Evolutionary conservation across 2,888 invertebrate species (phyloP), one percentile per base, ranked within the genome.

Genomic region (Eristalinus aeneus): DNA sequence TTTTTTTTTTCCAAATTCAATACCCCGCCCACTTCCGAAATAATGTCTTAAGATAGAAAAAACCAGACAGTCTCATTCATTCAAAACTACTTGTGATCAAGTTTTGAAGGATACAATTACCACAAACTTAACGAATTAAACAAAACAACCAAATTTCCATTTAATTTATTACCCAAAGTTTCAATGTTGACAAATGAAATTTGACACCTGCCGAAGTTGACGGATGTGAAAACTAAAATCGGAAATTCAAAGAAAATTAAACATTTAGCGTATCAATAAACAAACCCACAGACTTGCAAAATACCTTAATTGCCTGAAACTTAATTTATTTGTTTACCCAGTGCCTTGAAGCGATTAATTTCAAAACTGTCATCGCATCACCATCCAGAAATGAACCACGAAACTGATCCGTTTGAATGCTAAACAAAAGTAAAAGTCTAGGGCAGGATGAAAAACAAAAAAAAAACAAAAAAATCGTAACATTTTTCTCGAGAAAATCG

Each of bases 401-500:
- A 34, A 34, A 1, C 34, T 34, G 34, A 1, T 34, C 34, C 34
- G 34, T 34, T 34, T 10, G 3, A 1, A 8, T 6, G 8, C 34
- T 4, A 34, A 34, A 34, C 10, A 34, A 34, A 16, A 46, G 46
- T 46, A 46, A 46, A 16, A 46, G 46, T 46, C 5, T 27, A 5
- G 5, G 5, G 27, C 27, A 27, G 46, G 16, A 46, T 16, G 8
- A 46, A 8, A 9, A 10, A 6, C 3, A 9, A 46, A n/a, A 46
- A 8, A 9, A 10, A 6, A 34, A 9, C n/a, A 46, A 5, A 0
- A 46, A 46, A 46, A 46, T 46, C 22, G 65, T 39, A 56, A 20
- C 16, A 65, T 65, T 58, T 67, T 67, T 67, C 20, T n/a, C 31
- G 60, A 39, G 67, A 67, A 75, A 75, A 67, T 65, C 74, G 34